phyloP scores from a whole-genome alignment of 1,140 invertebrate genomes.

The Drosophila lini region DNA sequence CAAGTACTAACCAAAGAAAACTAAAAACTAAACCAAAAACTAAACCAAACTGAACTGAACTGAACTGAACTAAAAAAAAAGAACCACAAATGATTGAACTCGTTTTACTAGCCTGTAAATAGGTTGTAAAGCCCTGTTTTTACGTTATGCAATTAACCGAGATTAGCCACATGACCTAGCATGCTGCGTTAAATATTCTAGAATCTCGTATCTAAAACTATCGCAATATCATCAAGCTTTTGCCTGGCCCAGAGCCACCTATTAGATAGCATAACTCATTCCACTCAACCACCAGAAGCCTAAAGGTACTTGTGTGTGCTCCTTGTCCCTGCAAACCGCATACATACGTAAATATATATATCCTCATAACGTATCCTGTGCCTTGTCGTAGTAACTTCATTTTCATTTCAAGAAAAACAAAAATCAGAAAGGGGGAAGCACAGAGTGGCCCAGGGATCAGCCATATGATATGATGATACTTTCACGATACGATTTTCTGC shows the following conservation, averaged over 20 bases:
- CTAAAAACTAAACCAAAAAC: conserved; percentile 25
- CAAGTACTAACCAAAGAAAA: conserved; percentile 1
- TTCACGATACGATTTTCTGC: conserved; percentile 83
- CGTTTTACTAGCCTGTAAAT: conserved; percentile 85
- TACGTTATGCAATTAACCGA: conserved; percentile 74
- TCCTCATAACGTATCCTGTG: conserved; percentile 15
- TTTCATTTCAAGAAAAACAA: background rate
- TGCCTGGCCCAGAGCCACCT: conserved; percentile 16
- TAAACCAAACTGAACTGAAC: conserved; percentile 17
- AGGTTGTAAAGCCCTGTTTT: conserved; percentile 85
- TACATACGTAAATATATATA: background rate
- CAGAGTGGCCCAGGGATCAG: conserved; percentile 8
- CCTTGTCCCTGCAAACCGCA: background rate
- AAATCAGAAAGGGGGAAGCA: background rate
- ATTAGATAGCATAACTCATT: background rate
- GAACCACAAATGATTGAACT: conserved; percentile 76
- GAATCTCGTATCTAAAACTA: conserved; percentile 80
- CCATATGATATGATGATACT: conserved; percentile 51
- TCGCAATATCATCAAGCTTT: conserved; percentile 54
- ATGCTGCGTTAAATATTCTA: conserved; percentile 80
- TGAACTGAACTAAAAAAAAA: background rate
- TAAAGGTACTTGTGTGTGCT: conserved; percentile 2
- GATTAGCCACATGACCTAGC: conserved; percentile 72
- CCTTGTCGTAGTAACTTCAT: conserved; percentile 19
- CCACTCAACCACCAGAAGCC: background rate